phyloP scores from a whole-genome alignment of 1,140 invertebrate species.

The Gonioctena quinquepunctata region DNA sequence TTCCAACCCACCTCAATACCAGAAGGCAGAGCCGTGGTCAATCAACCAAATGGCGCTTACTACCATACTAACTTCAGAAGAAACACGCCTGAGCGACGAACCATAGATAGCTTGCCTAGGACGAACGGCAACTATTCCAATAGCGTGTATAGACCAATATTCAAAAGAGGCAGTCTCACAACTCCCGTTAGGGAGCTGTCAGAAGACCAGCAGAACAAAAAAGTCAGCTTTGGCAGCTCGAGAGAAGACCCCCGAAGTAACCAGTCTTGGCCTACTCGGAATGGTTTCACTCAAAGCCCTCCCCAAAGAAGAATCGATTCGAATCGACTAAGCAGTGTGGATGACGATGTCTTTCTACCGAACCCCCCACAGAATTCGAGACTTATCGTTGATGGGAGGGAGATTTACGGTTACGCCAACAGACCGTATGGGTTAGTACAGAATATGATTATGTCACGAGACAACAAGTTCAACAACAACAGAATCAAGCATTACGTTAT shows the following conservation, averaged over 20 bases:
- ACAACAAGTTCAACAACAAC: conserved; percentile 17
- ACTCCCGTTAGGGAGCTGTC: conserved; percentile 33
- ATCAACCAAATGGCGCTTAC: conserved; percentile 22
- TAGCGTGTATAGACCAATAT: conserved; percentile 55
- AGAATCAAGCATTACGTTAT: not conserved
- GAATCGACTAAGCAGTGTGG: conserved; percentile 14
- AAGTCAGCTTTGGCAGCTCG: conserved; percentile 59
- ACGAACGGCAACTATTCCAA: conserved; percentile 9
- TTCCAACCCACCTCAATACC: conserved; percentile 36
- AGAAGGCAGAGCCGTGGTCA: conserved; percentile 34
- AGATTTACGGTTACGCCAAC: conserved; percentile 10
- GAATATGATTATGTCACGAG: not conserved
- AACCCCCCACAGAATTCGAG: not conserved
- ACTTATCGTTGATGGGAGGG: conserved; percentile 2
- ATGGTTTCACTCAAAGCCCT: conserved; percentile 60
- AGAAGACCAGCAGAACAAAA: conserved; percentile 50
- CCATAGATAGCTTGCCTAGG: conserved; percentile 24
- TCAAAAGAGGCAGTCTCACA: conserved; percentile 60
- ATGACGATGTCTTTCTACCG: conserved; percentile 41
- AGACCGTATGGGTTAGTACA: conserved; percentile 4
- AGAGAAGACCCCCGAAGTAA: conserved; percentile 38
- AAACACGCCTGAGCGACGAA: conserved; percentile 38
- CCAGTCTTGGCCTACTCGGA: conserved; percentile 59
- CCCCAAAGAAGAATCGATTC: conserved; percentile 57
- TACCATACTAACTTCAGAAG: conserved; percentile 37